Evolutionary conservation across 1,140 invertebrate genomes (phyloP).

Genomic region (Drosophila bocki): DNA sequence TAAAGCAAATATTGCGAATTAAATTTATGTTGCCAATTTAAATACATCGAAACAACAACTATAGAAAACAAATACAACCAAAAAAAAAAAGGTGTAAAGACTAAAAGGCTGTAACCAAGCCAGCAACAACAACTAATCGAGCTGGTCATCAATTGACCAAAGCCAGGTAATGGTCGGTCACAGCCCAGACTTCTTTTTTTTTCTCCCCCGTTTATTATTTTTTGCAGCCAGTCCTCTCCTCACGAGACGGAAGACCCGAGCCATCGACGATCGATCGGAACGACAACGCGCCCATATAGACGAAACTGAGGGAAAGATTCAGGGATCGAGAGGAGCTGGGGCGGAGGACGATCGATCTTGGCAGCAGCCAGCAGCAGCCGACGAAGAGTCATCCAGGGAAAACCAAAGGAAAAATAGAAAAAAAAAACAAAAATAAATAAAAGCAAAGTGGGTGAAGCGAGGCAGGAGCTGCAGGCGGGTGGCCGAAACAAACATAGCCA

Average conservation of each 20-base stretch:
- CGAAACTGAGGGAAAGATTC: slow-evolving; percentile 37
- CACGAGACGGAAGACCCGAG: slow-evolving; percentile 39
- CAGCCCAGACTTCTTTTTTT: slow-evolving; percentile 39
- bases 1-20: slow-evolving; percentile 77
- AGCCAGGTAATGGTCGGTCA: slow-evolving; percentile 79
- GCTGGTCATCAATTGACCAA: slow-evolving; percentile 84
- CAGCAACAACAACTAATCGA: slow-evolving; percentile 82
- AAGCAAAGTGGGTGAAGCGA: slow-evolving; percentile 67
- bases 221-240: slow-evolving; percentile 28
- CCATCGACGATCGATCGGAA: slow-evolving; percentile 79
- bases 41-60: slow-evolving; percentile 69
- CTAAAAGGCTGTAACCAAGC: slow-evolving; percentile 68
- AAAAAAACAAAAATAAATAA: slow-evolving; percentile 15
- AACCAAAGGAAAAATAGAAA: not conserved
- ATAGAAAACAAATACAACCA: slow-evolving; percentile 64
- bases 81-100: slow-evolving; percentile 79
- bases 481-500: slow-evolving; percentile 50
- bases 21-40: slow-evolving; percentile 80
- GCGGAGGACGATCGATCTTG: slow-evolving; percentile 74
- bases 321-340: slow-evolving; percentile 21
- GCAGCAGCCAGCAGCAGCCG: slow-evolving; percentile 57
- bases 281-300: slow-evolving; percentile 71
- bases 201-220: slow-evolving; percentile 12
- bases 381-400: slow-evolving; percentile 31
- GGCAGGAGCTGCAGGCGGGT: slow-evolving; percentile 43